Evolutionary conservation across 2,888 invertebrate species (phyloP), one percentile per base, ranked within the genome.

Genomic region (Acronicta alni): DNA sequence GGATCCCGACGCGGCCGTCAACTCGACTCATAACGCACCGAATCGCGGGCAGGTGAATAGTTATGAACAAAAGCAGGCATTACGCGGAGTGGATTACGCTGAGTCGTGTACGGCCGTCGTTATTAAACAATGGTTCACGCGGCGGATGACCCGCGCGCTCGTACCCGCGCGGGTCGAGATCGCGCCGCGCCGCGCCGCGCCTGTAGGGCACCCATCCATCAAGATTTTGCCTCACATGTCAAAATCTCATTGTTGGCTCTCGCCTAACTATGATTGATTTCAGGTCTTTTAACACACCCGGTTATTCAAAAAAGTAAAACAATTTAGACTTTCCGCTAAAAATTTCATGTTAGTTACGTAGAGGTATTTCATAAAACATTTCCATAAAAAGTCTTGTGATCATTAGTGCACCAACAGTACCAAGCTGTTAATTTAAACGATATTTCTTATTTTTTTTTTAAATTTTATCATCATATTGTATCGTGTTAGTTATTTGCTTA

Each of bases 241-340:
- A 41, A 14, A 54, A 38, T 41, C 37, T 60, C 32, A 52, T 60
- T 51, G 49, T 64, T 20, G 30, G 20, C 42, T 18, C 30, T 23
- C 12, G 30, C 15, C 57, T 51, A 51, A 64, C 38, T 70, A 70
- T 66, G 66, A 66, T 64, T 70, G 71, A 66, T 66, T 51, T 56
- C 38, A 63, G 49, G 16, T 42, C 35, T 43, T 63, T 43, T 14
- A 30, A 46, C 49, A 43, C 17, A 26, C 23, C 35, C 5, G n/a
- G 30, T 30, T 30, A 30, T 12, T 30, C 30, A 30, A 30, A 30
- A 30, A 12, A 2, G 30, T 10, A 30, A 30, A 30, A 30, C 30
- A 10, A 30, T 30, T 30, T 12, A 30, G 30, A 3, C 0, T 30
- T 30, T 30, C 10, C 1, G 10, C 30, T 30, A 12, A 30, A 30